A percentile compares a stretch with the other conserved stretches of the same genome.
Evolutionary conservation across 92 coral and sea anemone genomes (phyloP).

Genomic region (Hydrozoanthus gracilis): DNA sequence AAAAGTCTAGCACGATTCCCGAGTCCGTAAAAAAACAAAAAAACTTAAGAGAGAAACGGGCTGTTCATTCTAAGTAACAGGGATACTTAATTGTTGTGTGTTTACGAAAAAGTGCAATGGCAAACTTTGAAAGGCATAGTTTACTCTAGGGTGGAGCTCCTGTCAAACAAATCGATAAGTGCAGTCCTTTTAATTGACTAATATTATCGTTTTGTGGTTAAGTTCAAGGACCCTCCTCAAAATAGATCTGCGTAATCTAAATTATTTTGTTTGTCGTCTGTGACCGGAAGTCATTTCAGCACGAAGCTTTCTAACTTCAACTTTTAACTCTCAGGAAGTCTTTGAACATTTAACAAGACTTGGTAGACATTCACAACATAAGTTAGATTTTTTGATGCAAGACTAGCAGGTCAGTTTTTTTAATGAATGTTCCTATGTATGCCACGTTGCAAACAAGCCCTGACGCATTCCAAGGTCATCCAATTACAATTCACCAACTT

Average conservation of each 20-base stretch:
- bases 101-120: neutral
- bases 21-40: neutral
- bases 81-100: neutral
- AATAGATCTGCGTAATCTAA: conserved; percentile 9
- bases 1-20: neutral
- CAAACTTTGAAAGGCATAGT: neutral
- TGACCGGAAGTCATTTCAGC: neutral
- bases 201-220: conserved; percentile 32
- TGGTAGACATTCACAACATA: neutral
- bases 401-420: neutral
- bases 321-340: neutral
- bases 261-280: conserved; percentile 14
- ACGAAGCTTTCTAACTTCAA: neutral
- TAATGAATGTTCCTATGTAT: neutral
- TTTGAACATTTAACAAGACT: neutral
- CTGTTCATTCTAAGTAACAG: neutral
- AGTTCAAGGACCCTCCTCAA: conserved; percentile 30
- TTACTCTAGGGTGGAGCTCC: neutral
- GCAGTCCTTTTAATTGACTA: neutral
- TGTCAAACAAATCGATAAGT: conserved; percentile 13
- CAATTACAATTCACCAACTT: neutral
- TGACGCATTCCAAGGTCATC: neutral
- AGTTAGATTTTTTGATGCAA: neutral
- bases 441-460: conserved; percentile 14
- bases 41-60: neutral